Conservation (phyloP, 2,888 invertebrate species). For the Trichopoda pennipes region DNA sequence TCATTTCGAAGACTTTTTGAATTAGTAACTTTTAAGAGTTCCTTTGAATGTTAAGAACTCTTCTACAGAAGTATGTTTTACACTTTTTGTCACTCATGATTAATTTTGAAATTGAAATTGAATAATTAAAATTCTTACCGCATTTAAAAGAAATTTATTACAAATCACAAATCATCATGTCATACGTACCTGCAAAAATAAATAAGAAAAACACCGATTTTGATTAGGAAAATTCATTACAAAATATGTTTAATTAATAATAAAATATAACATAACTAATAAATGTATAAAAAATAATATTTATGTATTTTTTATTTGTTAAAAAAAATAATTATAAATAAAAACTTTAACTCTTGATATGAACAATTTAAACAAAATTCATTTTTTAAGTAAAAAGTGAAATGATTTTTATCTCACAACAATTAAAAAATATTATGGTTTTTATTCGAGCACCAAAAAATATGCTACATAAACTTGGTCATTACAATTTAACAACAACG, state of each 20-base stretch:
- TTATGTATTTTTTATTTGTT: constrained; percentile 49
- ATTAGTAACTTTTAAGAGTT: too few relatives aligned
- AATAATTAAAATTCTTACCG: background rate
- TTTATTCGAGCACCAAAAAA: constrained; percentile 19
- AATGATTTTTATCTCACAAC: constrained; percentile 64
- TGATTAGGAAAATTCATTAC: constrained; percentile 37
- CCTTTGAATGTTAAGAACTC: too few relatives aligned
- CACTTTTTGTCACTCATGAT: too few relatives aligned
- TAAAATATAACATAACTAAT: constrained; percentile 13
- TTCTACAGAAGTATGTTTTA: too few relatives aligned
- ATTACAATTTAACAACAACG: constrained; percentile 29
- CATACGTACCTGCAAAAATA: constrained; percentile 53
- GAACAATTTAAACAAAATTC: background rate
- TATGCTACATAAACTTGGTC: constrained; percentile 45
- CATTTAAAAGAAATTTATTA: background rate
- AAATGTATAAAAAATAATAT: constrained; percentile 50
- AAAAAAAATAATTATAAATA: constrained; percentile 5
- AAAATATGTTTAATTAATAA: background rate
- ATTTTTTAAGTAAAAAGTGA: background rate
- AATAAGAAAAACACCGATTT: constrained; percentile 12
- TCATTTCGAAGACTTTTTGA: too few relatives aligned
- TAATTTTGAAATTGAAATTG: too few relatives aligned
- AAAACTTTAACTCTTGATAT: constrained; percentile 18
- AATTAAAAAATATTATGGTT: constrained; percentile 66
- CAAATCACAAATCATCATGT: background rate